A percentile compares a stretch with the other conserved stretches of the same genome.
Conservation (phyloP, 2,113 vertebrate species). For the Albula goreensis region DNA sequence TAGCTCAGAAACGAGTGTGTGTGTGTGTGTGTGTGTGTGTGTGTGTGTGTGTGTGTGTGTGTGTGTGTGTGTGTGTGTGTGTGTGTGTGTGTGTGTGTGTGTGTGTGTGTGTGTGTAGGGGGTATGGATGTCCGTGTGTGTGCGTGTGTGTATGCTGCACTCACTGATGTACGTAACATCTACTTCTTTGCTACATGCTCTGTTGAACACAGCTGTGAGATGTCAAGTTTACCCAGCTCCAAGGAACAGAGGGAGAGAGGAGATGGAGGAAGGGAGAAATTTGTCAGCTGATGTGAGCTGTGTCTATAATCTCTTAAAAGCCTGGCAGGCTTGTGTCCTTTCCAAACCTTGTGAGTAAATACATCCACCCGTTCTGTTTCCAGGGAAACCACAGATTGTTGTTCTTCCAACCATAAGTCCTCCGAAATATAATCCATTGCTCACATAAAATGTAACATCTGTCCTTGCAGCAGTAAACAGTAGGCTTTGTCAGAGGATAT, state of each 20-base stretch:
- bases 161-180: slow-evolving; percentile 21
- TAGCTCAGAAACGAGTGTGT: background rate
- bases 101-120: background rate
- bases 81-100: background rate
- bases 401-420: background rate
- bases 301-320: slow-evolving; percentile 37
- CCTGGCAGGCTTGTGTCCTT: slow-evolving; percentile 29
- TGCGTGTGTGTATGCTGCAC: background rate
- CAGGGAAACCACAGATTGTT: slow-evolving; percentile 25
- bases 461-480: background rate
- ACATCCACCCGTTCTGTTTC: slow-evolving; percentile 27
- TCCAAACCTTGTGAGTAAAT: slow-evolving; percentile 35
- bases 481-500: background rate
- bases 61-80: background rate
- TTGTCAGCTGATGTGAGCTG: slow-evolving; percentile 34
- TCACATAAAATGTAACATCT: background rate
- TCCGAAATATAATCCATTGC: background rate
- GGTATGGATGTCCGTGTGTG: background rate
- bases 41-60: background rate
- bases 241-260: slow-evolving; percentile 26
- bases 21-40: background rate
- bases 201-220: slow-evolving; percentile 32
- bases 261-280: slow-evolving; percentile 11
- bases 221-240: slow-evolving; percentile 33
- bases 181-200: slow-evolving; percentile 17